Evolutionary conservation across 2,888 invertebrate genomes (phyloP).

Genomic region (Caenorhabditis angaria): DNA sequence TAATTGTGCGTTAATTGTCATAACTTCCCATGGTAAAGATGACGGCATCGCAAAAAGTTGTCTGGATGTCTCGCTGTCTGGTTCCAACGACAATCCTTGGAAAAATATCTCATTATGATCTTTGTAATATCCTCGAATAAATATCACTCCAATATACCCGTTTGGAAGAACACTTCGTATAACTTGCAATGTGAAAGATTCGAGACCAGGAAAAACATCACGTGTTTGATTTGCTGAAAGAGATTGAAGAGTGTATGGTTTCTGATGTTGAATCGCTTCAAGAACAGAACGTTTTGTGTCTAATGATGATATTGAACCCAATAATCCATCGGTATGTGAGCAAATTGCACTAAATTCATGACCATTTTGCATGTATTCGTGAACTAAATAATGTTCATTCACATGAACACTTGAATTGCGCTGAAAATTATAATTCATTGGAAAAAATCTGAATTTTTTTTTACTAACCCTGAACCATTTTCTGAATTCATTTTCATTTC

Average conservation of each 20-base stretch:
- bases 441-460: background rate
- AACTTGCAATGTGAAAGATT: conserved; percentile 62
- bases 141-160: conserved; percentile 45
- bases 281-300: conserved; percentile 53
- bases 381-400: conserved; percentile 59
- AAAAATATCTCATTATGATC: conserved; percentile 67
- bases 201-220: conserved; percentile 64
- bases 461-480: conserved; percentile 49
- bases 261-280: conserved; percentile 54
- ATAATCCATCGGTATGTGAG: conserved; percentile 54
- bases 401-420: conserved; percentile 52
- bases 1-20: conserved; percentile 29
- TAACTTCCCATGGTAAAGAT: conserved; percentile 30
- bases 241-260: conserved; percentile 58
- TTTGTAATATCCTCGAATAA: conserved; percentile 65
- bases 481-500: conserved; percentile 49
- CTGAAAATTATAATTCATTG: conserved; percentile 38
- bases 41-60: conserved; percentile 36
- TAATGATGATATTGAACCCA: conserved; percentile 56
- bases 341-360: conserved; percentile 63
- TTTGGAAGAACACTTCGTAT: conserved; percentile 52
- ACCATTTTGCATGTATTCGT: conserved; percentile 64
- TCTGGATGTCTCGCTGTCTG: conserved; percentile 51
- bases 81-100: conserved; percentile 59
- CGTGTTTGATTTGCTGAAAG: conserved; percentile 62